These are phyloP conservation scores for Phenacoccus solenopsis DNA, from an alignment of 1,140 invertebrate genomes.

Conservation along the genomic window DNA sequence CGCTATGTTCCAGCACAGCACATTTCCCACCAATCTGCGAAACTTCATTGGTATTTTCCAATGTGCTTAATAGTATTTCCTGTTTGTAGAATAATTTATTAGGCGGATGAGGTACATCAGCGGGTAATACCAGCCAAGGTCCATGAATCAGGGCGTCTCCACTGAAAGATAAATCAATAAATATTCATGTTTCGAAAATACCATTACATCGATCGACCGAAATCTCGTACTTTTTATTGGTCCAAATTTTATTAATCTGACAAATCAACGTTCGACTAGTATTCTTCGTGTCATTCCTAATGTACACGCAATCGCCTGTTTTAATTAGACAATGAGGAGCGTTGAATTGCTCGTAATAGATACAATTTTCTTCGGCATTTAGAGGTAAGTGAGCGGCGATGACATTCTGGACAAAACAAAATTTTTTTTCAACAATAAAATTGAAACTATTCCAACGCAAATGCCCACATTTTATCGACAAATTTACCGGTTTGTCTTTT, in stretches of 20 bases:
- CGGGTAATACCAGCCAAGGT: slow-evolving; percentile 79
- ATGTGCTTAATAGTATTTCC: slow-evolving; percentile 82
- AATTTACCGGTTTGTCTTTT: slow-evolving; percentile 53
- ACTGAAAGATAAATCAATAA: slow-evolving; percentile 39
- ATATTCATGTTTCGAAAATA: slow-evolving; percentile 19
- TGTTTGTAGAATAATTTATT: slow-evolving; percentile 82
- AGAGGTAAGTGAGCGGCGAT: slow-evolving; percentile 4
- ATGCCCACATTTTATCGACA: background rate
- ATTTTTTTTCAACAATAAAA: no score
- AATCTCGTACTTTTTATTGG: slow-evolving; percentile 53
- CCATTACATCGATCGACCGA: background rate
- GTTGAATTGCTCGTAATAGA: slow-evolving; percentile 86
- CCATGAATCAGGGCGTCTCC: slow-evolving; percentile 84
- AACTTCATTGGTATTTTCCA: slow-evolving; percentile 82
- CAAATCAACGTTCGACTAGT: slow-evolving; percentile 50
- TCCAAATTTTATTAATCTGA: slow-evolving; percentile 89
- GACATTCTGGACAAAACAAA: slow-evolving; percentile 20
- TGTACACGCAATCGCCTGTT: slow-evolving; percentile 88
- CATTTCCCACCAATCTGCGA: slow-evolving; percentile 84
- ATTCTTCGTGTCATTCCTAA: slow-evolving; percentile 53
- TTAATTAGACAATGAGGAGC: slow-evolving; percentile 69
- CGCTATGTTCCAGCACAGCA: slow-evolving; percentile 75
- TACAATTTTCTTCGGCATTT: slow-evolving; percentile 52
- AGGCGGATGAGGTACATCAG: slow-evolving; percentile 64
- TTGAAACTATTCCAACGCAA: slow-evolving; percentile 5